Conservation (phyloP, 2,113 vertebrate genomes). For the Pelusios castaneus region DNA sequence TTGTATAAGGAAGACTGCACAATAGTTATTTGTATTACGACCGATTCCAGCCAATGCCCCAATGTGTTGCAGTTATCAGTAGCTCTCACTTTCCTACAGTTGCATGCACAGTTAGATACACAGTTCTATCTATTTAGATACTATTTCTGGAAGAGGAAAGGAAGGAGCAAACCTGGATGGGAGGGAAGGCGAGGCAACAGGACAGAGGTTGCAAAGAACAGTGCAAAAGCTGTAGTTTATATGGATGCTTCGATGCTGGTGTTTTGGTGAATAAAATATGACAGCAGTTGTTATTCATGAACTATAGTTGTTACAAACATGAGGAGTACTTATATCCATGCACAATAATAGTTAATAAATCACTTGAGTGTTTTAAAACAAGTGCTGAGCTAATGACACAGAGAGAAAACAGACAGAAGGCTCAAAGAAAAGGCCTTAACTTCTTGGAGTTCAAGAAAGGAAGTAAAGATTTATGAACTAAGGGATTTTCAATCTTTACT, state of each 20-base stretch:
- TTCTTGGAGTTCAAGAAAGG: background rate
- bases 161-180: background rate
- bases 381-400: background rate
- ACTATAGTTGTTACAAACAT: background rate
- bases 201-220: background rate
- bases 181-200: background rate
- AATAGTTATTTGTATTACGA: background rate
- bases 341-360: background rate
- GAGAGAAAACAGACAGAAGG: background rate
- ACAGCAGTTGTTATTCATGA: background rate
- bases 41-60: background rate
- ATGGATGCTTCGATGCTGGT: rapidly evolving
- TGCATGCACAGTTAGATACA: background rate
- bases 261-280: background rate
- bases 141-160: background rate
- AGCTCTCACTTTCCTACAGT: background rate
- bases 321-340: background rate
- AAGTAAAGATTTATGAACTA: background rate
- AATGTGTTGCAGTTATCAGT: too few relatives aligned
- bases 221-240: background rate
- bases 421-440: constrained; percentile 8
- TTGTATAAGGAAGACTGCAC: background rate
- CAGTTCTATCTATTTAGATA: background rate
- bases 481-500: background rate
- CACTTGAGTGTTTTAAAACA: background rate